Evolutionary conservation across 2,888 invertebrate species (phyloP).

Genomic region (Nemoura dubitans): DNA sequence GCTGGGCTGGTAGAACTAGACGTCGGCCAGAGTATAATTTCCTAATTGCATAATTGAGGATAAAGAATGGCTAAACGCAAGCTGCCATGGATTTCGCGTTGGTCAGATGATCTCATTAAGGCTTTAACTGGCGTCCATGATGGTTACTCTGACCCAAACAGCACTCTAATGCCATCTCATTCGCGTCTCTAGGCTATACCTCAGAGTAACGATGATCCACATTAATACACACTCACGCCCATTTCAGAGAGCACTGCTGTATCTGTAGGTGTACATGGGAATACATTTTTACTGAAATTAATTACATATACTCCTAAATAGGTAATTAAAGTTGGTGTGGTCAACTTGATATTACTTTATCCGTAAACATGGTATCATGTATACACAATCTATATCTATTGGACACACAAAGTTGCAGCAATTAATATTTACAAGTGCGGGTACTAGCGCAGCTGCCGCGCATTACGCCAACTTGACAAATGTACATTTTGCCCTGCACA

Average conservation of each 20-base stretch:
- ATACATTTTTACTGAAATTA: background rate
- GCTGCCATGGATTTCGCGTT: conserved; percentile 7
- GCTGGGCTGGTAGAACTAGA: background rate
- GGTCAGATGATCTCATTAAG: conserved; percentile 4
- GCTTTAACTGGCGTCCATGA: conserved; percentile 7
- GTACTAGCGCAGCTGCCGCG: background rate
- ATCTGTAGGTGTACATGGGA: background rate
- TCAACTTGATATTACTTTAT: background rate
- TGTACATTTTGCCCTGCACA: background rate
- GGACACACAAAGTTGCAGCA: background rate
- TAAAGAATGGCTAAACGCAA: conserved; percentile 7
- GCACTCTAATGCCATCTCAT: background rate
- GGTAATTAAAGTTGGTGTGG: background rate
- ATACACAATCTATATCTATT: background rate
- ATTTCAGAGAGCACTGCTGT: background rate
- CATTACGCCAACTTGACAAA: background rate
- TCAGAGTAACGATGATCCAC: background rate
- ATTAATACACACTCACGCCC: background rate
- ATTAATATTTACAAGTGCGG: background rate
- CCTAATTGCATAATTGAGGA: conserved; percentile 12
- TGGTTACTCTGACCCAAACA: background rate
- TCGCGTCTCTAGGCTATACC: background rate
- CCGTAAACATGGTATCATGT: background rate
- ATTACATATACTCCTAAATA: background rate
- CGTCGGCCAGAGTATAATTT: background rate